Evolutionary conservation across 2,113 vertebrate species (phyloP).

Genomic region (Poicephalus gulielmi): DNA sequence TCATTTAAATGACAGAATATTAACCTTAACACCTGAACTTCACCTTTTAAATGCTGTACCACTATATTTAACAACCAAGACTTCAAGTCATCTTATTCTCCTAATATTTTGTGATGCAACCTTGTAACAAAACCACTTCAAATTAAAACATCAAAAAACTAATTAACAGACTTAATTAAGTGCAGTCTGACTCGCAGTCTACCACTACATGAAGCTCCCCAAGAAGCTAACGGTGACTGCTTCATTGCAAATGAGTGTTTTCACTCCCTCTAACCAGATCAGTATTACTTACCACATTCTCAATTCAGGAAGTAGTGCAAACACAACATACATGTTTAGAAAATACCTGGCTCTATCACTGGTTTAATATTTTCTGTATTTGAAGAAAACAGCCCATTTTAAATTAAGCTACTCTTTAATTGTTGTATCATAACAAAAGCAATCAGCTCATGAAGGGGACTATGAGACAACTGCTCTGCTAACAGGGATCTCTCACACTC

Average conservation of each 20-base stretch:
- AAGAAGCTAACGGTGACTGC: rapidly evolving
- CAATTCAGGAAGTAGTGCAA: not conserved
- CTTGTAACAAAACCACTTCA: not conserved
- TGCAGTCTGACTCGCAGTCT: not conserved
- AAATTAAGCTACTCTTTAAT: not conserved
- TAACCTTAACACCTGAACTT: not conserved
- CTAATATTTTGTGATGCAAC: not conserved
- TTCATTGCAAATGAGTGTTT: not conserved
- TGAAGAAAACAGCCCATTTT: not conserved
- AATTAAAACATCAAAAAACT: not conserved
- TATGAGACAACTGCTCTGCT: not conserved
- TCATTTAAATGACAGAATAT: not conserved
- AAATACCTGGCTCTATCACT: not conserved
- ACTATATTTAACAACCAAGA: not conserved
- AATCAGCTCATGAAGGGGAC: not conserved
- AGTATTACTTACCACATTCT: not conserved
- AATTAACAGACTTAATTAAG: not conserved
- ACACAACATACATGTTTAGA: not conserved
- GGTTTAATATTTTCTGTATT: not conserved
- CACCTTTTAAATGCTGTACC: not conserved
- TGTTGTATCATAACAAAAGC: not conserved
- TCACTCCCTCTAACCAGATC: not conserved
- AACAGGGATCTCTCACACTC: not conserved
- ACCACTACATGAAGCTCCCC: not conserved
- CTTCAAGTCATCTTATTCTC: not conserved